Conservation (phyloP, 2,113 vertebrate species). For the Dicerorhinus sumatrensis region DNA sequence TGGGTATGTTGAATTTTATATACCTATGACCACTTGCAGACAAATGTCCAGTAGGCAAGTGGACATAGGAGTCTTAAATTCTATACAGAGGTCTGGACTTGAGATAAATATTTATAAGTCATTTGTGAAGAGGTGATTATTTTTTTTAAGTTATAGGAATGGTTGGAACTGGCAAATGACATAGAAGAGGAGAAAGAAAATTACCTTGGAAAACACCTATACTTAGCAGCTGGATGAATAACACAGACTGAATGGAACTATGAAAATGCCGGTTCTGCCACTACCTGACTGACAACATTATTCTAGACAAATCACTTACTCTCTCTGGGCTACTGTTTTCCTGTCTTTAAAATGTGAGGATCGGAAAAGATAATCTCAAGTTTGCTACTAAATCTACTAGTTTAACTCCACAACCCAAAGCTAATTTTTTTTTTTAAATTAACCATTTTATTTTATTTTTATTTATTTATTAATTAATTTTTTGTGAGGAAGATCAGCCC, state of each 20-base stretch:
- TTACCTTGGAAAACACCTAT: conserved; percentile 1
- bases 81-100: neutral
- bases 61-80: neutral
- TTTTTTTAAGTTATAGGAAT: conserved; percentile 41
- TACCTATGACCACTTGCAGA: neutral
- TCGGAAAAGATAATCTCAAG: neutral
- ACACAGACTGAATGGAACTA: neutral
- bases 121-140: neutral
- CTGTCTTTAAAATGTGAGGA: neutral
- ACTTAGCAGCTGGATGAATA: neutral
- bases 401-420: neutral
- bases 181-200: conserved; percentile 17
- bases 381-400: neutral
- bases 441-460: no score
- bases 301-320: neutral
- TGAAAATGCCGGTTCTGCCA: conserved; percentile 33
- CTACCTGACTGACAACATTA: neutral
- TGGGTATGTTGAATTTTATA: neutral
- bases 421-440: neutral
- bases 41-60: neutral
- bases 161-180: neutral
- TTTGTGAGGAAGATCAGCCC: no score
- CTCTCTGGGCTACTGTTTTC: neutral
- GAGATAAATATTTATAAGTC: neutral
- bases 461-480: no score